Percentiles rank a stretch among this genome's conserved stretches.
Conservation (phyloP, 2,113 vertebrate species). For the Arothron firmamentum region DNA sequence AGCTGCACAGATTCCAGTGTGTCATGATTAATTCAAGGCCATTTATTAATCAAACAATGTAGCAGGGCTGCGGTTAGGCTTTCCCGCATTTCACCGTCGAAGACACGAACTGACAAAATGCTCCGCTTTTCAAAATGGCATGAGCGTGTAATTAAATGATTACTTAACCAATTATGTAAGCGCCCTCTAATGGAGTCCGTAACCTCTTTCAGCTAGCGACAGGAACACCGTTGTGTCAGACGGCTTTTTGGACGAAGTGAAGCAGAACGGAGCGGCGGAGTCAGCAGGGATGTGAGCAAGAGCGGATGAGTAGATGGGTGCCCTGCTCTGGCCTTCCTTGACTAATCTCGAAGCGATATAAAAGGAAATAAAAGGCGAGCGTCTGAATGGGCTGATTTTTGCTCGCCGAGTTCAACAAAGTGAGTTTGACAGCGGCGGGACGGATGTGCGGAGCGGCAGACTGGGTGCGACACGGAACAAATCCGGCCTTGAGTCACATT, state of each 20-base stretch:
- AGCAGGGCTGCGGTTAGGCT: too few species aligned
- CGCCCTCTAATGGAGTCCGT: slow-evolving; percentile 50
- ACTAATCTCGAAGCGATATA: slow-evolving; percentile 27
- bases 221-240: slow-evolving; percentile 32
- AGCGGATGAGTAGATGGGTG: slow-evolving; percentile 28
- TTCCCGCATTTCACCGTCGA: not conserved
- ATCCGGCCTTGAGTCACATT: slow-evolving; percentile 67
- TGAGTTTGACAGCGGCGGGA: slow-evolving; percentile 23
- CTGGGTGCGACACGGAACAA: slow-evolving; percentile 41
- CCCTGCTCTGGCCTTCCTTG: slow-evolving; percentile 14
- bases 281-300: slow-evolving; percentile 14
- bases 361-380: slow-evolving; percentile 47
- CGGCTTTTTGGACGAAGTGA: slow-evolving; percentile 8
- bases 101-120: not conserved
- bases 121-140: slow-evolving; percentile 33
- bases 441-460: slow-evolving; percentile 16
- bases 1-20: slow-evolving; percentile 10
- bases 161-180: slow-evolving; percentile 55
- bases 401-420: slow-evolving; percentile 31
- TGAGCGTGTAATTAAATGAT: slow-evolving; percentile 61
- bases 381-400: slow-evolving; percentile 34
- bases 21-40: slow-evolving; percentile 35
- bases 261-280: slow-evolving; percentile 12
- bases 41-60: slow-evolving; percentile 16
- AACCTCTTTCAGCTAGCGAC: slow-evolving; percentile 30